Base-by-base conservation (phyloP, 2,113 vertebrate species). In the Saguinus imperator region DNA sequence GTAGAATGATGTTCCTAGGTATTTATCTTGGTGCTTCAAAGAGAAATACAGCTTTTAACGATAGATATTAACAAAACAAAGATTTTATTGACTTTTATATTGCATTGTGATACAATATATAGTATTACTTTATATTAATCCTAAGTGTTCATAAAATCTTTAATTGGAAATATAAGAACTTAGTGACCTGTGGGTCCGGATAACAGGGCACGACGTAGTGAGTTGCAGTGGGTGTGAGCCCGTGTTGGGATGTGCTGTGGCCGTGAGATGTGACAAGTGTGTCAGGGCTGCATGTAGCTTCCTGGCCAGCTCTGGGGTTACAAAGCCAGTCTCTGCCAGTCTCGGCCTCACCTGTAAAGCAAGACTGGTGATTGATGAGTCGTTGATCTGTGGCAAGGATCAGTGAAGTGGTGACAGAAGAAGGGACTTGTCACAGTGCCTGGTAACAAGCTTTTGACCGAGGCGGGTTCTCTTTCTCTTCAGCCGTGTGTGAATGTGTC, bases 81-180 rank as follows among this genome's bases (percentile, higher is more conserved):
- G 45, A 52, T 20, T 72, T 91, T 48, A 72, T 55, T 72, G 25
- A 27, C 14, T 84, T 64, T 48, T 27, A 1, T 7, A 23, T 57
- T 12, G 21, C 23, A 45, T 40, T 7, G 9, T 48, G 29, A 3
- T 50, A 27, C 1, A 0, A 48, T 8, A 5, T 25, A 7, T 11
- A 17, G 17, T 25, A 6, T 21, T 5, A 35, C 1, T 40, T 50
- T 75, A 23, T 43, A 9, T 48, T n/a, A n/a, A 6, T 20, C 0
- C 6, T 77, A 55, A 18, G 2, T 37, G 35, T 23, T 64, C 40
- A 12, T 72, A 58, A 40, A 27, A 5, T 21, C 5, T 37, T 66
- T 66, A 55, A 40, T 52, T 66, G 35, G 25, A 76, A 76, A 45
- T 25, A 17, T 45, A 29, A 29, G 25, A 29, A 45, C 25, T 76